These are phyloP conservation scores for Actenoides hombroni DNA, from an alignment of 2,113 vertebrate species.

Conservation along the genomic window DNA sequence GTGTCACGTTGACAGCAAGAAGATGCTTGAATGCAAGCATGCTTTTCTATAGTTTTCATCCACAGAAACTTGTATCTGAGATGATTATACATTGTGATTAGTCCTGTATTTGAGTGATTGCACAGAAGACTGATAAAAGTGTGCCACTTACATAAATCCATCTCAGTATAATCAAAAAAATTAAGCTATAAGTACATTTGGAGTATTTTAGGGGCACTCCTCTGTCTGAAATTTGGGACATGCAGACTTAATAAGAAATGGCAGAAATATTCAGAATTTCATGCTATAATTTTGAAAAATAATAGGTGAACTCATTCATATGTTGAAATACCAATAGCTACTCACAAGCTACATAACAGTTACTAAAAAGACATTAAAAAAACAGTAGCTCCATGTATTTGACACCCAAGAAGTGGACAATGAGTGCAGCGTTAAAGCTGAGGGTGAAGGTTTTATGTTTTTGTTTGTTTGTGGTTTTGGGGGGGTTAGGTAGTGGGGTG, in stretches of 20 bases:
- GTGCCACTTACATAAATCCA: background rate
- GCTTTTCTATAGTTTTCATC: background rate
- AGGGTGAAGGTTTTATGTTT: too few species aligned
- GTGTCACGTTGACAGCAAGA: background rate
- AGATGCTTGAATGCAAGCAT: too few species aligned
- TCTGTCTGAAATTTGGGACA: background rate
- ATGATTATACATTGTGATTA: background rate
- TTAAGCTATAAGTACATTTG: background rate
- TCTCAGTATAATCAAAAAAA: background rate
- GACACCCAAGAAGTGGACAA: background rate
- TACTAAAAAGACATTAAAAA: background rate
- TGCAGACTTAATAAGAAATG: background rate
- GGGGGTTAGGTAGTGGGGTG: too few species aligned
- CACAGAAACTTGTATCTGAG: background rate
- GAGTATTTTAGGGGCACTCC: background rate
- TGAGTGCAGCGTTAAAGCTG: background rate
- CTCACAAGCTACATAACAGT: background rate
- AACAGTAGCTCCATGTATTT: background rate
- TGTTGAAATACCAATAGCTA: background rate
- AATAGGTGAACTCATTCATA: background rate
- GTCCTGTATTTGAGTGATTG: background rate
- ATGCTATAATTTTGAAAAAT: background rate
- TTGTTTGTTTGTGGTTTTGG: background rate
- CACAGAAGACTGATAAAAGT: background rate
- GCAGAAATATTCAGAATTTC: background rate